phyloP scores from a whole-genome alignment of 2,797 vertebrate species.

The Sebastes elongatus region DNA sequence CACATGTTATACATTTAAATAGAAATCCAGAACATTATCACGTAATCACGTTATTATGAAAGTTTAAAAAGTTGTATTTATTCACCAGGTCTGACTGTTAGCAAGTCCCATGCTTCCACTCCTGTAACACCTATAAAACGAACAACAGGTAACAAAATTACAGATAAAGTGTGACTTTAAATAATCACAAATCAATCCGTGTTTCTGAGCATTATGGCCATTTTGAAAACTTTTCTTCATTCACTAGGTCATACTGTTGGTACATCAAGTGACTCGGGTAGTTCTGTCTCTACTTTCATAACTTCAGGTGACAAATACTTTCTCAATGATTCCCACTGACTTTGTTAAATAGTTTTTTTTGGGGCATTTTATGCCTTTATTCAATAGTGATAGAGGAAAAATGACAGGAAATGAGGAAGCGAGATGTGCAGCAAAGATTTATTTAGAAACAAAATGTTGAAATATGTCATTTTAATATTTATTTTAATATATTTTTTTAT shows the following conservation, averaged over 20 bases:
- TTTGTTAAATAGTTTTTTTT: accelerated
- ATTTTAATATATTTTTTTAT: neutral
- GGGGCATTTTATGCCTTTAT: too few species aligned
- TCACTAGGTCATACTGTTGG: neutral
- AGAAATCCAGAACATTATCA: neutral
- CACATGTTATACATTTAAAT: neutral
- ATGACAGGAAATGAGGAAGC: too few species aligned
- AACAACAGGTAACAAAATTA: neutral
- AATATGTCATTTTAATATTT: too few species aligned
- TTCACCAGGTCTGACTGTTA: neutral
- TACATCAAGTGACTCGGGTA: neutral
- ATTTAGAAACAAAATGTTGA: too few species aligned
- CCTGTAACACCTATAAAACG: neutral
- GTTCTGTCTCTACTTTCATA: neutral
- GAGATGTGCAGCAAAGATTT: too few species aligned
- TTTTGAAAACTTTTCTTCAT: neutral
- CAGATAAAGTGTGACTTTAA: neutral
- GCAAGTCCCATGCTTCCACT: neutral
- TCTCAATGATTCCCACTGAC: neutral
- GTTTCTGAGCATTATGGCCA: neutral
- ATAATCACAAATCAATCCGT: neutral
- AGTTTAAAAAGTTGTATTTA: neutral
- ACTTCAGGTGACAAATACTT: neutral
- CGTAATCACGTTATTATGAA: neutral
- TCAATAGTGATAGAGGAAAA: too few species aligned